A percentile compares a stretch with the other conserved stretches of the same genome.
Evolutionary conservation across 2,797 vertebrate species (phyloP).

Genomic region (Enteromius viviparus): DNA sequence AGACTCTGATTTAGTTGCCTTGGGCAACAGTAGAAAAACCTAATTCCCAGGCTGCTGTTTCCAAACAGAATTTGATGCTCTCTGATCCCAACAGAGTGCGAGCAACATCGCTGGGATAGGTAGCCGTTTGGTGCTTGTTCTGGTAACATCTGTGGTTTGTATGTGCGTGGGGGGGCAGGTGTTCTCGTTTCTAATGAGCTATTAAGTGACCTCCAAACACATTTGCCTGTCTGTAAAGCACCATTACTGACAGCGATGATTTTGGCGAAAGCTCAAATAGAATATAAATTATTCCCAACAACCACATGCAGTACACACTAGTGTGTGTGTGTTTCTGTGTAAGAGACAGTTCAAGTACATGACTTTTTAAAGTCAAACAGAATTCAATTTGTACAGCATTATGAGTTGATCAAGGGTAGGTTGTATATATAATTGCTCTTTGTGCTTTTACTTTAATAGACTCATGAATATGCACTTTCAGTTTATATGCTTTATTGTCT

Average conservation of each 20-base stretch:
- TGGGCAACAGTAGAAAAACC: slow-evolving; percentile 23
- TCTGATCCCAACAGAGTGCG: slow-evolving; percentile 9
- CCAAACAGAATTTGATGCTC: slow-evolving; percentile 26
- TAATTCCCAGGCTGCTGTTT: slow-evolving; percentile 29
- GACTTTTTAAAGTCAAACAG: slow-evolving; percentile 24
- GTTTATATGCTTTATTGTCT: neutral
- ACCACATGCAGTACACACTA: neutral
- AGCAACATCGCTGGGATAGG: slow-evolving; percentile 5
- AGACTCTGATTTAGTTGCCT: slow-evolving; percentile 31
- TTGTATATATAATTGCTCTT: slow-evolving; percentile 9
- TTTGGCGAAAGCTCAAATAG: slow-evolving; percentile 32
- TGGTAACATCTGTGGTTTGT: slow-evolving; percentile 14
- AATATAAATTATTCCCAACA: slow-evolving; percentile 31
- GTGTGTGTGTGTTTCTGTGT: slow-evolving; percentile 8
- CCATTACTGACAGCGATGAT: slow-evolving; percentile 35
- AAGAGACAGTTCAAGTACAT: slow-evolving; percentile 1
- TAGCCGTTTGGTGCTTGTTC: slow-evolving; percentile 27
- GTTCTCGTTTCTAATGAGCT: slow-evolving; percentile 32
- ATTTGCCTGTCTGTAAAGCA: slow-evolving; percentile 35
- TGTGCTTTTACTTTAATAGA: neutral
- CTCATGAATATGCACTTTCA: neutral
- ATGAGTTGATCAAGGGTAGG: slow-evolving; percentile 4
- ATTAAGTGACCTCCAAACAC: slow-evolving; percentile 40
- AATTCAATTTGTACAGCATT: slow-evolving; percentile 25
- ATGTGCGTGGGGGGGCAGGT: slow-evolving; percentile 14